A percentile compares a stretch with the other conserved stretches of the same genome.
Evolutionary conservation across 2,797 vertebrate genomes (phyloP).

Genomic region (Megalops cyprinoides): DNA sequence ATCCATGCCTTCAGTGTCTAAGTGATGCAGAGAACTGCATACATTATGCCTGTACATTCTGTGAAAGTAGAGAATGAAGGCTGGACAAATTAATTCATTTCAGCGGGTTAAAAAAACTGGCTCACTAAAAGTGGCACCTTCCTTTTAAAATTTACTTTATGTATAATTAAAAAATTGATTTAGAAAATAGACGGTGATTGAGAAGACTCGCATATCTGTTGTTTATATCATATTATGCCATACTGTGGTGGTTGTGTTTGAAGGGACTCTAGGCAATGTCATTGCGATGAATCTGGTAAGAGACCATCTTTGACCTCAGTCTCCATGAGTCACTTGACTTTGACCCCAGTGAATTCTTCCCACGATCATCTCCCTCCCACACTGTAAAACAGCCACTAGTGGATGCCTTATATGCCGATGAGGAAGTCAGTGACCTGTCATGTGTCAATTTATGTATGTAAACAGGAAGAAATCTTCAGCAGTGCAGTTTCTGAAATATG

Average conservation of each 20-base stretch:
- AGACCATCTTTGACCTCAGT: background rate
- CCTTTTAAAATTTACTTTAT: too few species aligned
- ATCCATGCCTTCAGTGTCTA: background rate
- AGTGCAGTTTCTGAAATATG: background rate
- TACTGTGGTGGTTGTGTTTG: background rate
- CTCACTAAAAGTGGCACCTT: too few species aligned
- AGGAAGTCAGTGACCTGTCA: conserved; percentile 18
- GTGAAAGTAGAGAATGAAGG: background rate
- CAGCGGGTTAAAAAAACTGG: background rate
- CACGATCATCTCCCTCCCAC: background rate
- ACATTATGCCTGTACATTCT: background rate
- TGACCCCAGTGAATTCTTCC: background rate
- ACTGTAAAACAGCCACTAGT: background rate
- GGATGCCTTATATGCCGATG: background rate
- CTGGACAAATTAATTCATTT: background rate
- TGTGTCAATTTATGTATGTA: background rate
- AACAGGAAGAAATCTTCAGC: background rate
- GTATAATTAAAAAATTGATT: too few species aligned
- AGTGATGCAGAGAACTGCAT: background rate
- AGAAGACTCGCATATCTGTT: background rate
- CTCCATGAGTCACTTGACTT: too few species aligned
- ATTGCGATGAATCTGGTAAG: background rate
- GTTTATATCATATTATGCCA: background rate
- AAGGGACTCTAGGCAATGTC: background rate
- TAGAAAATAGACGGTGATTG: background rate